Percentiles rank a stretch among this genome's conserved stretches.
Conservation (phyloP, 2,113 vertebrate genomes). For the Chaetodon trifascialis region DNA sequence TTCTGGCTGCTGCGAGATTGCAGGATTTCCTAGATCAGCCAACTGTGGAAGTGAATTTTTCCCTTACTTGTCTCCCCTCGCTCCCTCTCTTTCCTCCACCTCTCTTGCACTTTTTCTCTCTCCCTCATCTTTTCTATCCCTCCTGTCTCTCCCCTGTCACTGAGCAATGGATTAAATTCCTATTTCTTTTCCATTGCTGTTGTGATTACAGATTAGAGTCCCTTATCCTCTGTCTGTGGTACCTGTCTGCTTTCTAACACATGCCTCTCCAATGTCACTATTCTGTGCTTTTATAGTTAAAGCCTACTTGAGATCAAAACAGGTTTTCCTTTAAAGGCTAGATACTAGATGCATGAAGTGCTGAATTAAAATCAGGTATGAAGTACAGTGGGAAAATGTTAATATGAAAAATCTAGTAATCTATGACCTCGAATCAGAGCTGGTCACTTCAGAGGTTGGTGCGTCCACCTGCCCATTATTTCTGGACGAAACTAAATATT, state of each 20-base stretch:
- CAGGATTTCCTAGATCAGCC: slow-evolving; percentile 84
- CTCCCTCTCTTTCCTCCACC: slow-evolving; percentile 32
- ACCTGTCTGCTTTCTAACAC: slow-evolving; percentile 26
- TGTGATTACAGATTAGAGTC: slow-evolving; percentile 63
- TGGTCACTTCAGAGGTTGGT: too few relatives aligned
- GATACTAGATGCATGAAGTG: background rate
- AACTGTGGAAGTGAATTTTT: slow-evolving; percentile 83
- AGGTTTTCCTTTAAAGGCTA: background rate
- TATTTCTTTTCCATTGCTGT: slow-evolving; percentile 60
- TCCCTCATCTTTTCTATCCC: slow-evolving; percentile 47
- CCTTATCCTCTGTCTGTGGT: slow-evolving; percentile 48
- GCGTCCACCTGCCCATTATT: background rate
- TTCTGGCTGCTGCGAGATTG: slow-evolving; percentile 75
- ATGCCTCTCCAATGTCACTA: slow-evolving; percentile 14
- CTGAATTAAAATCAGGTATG: background rate
- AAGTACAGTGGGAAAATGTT: background rate
- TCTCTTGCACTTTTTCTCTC: slow-evolving; percentile 37
- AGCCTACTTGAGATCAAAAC: slow-evolving; percentile 17
- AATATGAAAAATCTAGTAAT: background rate
- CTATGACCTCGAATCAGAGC: background rate
- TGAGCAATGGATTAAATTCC: slow-evolving; percentile 66
- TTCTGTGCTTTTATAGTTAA: slow-evolving; percentile 16
- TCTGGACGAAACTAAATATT: background rate
- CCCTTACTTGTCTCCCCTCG: slow-evolving; percentile 66
- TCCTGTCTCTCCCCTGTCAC: slow-evolving; percentile 39